phyloP scores from a whole-genome alignment of 2,888 invertebrate genomes.

The Agrotis ipsilon region DNA sequence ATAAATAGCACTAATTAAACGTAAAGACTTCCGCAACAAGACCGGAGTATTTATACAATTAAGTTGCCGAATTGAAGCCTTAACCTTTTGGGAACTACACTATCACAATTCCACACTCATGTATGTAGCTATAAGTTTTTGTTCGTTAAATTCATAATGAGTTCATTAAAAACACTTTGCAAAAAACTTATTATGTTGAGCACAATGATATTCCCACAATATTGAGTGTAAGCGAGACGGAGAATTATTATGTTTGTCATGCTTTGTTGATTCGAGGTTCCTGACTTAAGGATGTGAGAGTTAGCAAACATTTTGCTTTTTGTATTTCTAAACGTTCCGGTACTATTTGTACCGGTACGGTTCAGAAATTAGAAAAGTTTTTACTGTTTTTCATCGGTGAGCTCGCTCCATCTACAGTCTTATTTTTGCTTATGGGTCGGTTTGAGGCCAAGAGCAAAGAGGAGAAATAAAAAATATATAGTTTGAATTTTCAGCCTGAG shows the following conservation, averaged over 20 bases:
- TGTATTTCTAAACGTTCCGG: no score
- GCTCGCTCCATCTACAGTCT: no score
- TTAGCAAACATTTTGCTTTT: conserved; percentile 23
- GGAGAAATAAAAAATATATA: no score
- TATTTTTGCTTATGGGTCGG: no score
- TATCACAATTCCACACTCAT: conserved; percentile 29
- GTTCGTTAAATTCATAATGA: conserved; percentile 56
- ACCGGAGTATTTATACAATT: conserved; percentile 40
- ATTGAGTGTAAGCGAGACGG: conserved; percentile 62
- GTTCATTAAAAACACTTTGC: conserved; percentile 53
- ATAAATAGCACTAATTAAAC: conserved; percentile 23
- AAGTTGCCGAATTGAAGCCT: conserved; percentile 48
- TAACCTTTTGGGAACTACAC: conserved; percentile 55
- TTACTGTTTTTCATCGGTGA: no score
- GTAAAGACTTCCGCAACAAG: conserved; percentile 50
- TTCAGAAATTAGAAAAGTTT: no score
- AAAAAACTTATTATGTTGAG: conserved; percentile 57
- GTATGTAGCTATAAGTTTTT: conserved; percentile 41
- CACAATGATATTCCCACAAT: conserved; percentile 72
- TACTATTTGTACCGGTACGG: no score
- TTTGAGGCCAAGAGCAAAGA: no score
- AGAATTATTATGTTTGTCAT: conserved; percentile 73
- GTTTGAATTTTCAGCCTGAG: no score
- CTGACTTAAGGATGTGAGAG: conserved; percentile 61
- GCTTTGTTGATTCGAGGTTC: conserved; percentile 69